A percentile compares a stretch with the other conserved stretches of the same genome.
These are phyloP conservation scores for Lasioglossum marginatum DNA, from an alignment of 2,888 invertebrate species.

Conservation along the genomic window DNA sequence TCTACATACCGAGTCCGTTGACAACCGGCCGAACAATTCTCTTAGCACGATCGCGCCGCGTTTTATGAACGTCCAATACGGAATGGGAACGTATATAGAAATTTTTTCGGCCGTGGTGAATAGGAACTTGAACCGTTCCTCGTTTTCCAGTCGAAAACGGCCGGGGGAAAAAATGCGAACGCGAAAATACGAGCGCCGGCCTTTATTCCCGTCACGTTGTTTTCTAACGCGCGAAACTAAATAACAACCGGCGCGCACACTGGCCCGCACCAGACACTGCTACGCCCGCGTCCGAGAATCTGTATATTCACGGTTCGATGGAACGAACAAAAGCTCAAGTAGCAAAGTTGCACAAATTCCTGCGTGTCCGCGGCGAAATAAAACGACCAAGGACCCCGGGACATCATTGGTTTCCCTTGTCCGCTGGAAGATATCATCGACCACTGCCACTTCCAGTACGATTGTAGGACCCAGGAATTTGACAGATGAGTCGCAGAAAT, in stretches of 20 bases:
- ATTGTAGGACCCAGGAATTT: background rate
- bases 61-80: constrained; percentile 5
- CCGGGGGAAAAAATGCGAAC: background rate
- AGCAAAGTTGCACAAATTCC: constrained; percentile 32
- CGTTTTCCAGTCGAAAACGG: background rate
- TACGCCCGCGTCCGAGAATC: constrained; percentile 37
- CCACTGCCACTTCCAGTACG: background rate
- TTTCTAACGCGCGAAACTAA: constrained; percentile 46
- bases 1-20: constrained; percentile 6
- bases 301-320: constrained; percentile 41
- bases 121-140: constrained; percentile 2
- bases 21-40: constrained; percentile 6
- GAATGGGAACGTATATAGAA: background rate
- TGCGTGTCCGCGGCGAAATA: constrained; percentile 19
- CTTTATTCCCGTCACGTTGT: constrained; percentile 42
- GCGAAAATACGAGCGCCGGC: constrained; percentile 17
- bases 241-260: constrained; percentile 46
- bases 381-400: constrained; percentile 2
- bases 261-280: background rate
- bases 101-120: constrained; percentile 2
- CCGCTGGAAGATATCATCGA: background rate
- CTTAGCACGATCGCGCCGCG: background rate
- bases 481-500: background rate
- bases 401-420: constrained; percentile 3
- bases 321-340: constrained; percentile 23